Percentiles rank a stretch among this genome's conserved stretches.
Conservation (phyloP, 2,888 invertebrate genomes). For the Tortrix viridana region DNA sequence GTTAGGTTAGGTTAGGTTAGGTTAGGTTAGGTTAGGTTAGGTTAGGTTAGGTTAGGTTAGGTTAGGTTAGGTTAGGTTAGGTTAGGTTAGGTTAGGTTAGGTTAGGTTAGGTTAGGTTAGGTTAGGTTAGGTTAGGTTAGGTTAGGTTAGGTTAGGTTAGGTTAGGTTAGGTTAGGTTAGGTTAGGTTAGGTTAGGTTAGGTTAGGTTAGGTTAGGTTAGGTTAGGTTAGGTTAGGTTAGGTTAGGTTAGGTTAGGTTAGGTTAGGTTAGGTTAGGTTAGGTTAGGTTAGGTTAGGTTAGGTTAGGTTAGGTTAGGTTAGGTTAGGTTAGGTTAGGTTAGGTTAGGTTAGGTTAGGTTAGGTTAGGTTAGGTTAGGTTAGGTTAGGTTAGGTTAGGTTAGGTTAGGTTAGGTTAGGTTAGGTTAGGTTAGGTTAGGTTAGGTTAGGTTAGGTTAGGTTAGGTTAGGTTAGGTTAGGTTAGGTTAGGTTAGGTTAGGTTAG, state of each 20-base stretch:
- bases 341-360: slow-evolving; percentile 37
- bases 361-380: slow-evolving; percentile 38
- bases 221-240: slow-evolving; percentile 32
- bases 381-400: slow-evolving; percentile 37
- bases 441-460: slow-evolving; percentile 36
- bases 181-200: slow-evolving; percentile 34
- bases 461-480: slow-evolving; percentile 38
- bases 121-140: slow-evolving; percentile 36
- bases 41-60: slow-evolving; percentile 32
- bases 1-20: slow-evolving; percentile 31
- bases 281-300: slow-evolving; percentile 36
- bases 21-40: slow-evolving; percentile 32
- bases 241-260: slow-evolving; percentile 35
- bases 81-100: slow-evolving; percentile 33
- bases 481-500: slow-evolving; percentile 38
- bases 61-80: slow-evolving; percentile 35
- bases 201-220: slow-evolving; percentile 33
- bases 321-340: slow-evolving; percentile 37
- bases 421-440: slow-evolving; percentile 37
- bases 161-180: slow-evolving; percentile 36
- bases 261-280: slow-evolving; percentile 32
- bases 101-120: slow-evolving; percentile 29
- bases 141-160: slow-evolving; percentile 37
- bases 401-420: slow-evolving; percentile 37
- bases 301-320: slow-evolving; percentile 32